Percentiles rank a stretch among this genome's conserved stretches.
These are phyloP conservation scores for Indicator indicator DNA, from an alignment of 2,113 vertebrate genomes.

Conservation along the genomic window DNA sequence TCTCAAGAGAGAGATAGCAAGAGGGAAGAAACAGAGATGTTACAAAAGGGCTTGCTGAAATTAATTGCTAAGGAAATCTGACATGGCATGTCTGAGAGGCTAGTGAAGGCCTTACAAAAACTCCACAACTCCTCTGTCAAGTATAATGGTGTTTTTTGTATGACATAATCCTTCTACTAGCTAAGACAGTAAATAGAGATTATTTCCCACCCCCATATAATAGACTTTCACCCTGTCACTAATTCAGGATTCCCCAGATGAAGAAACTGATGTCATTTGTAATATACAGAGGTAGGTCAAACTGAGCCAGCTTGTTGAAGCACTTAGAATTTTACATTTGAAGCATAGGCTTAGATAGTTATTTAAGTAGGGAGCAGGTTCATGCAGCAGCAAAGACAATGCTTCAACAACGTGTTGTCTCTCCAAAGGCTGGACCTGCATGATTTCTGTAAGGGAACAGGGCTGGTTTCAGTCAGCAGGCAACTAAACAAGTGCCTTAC, in stretches of 20 bases:
- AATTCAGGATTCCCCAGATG: background rate
- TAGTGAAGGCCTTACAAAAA: background rate
- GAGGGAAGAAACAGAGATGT: background rate
- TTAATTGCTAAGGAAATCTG: background rate
- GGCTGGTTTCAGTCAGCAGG: background rate
- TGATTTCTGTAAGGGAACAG: background rate
- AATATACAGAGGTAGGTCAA: background rate
- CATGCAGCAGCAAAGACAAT: accelerated
- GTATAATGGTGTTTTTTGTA: background rate
- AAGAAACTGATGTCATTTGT: background rate
- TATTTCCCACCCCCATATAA: background rate
- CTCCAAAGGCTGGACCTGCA: accelerated
- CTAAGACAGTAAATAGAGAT: background rate
- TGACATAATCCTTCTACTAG: background rate
- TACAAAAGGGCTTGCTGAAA: background rate
- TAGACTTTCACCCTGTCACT: background rate
- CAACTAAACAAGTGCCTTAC: background rate
- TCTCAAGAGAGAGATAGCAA: background rate
- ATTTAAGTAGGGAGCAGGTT: background rate
- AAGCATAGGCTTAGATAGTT: too few relatives aligned
- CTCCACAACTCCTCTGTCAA: background rate
- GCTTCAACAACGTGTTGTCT: background rate
- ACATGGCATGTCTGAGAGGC: background rate
- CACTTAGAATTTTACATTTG: background rate
- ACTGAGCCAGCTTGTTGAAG: background rate